Evolutionary conservation across 2,797 vertebrate species (phyloP), one percentile per base, ranked within the genome.

Genomic region (Novumbra hubbsi): DNA sequence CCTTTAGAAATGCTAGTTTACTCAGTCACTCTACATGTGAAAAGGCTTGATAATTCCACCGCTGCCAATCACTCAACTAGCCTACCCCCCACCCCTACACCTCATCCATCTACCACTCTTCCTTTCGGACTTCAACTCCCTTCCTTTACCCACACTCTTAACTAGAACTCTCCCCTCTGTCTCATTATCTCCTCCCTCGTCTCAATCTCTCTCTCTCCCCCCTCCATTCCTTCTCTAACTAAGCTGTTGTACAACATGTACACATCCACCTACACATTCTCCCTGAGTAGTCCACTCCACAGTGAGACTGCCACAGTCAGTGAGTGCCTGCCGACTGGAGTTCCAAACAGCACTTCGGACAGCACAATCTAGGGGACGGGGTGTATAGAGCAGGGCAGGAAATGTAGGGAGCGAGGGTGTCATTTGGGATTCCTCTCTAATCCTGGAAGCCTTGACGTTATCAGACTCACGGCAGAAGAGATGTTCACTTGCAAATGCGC

Each of bases 221-320:
- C 76, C 82, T 74, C 72, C 68, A 73, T 76, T 82, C 77, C 80
- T 81, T 85, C 73, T 2, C 77, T 78, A 80, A 82, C 88, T 85
- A 79, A 82, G 84, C 81, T 85, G 84, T 84, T 87, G 86, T 81
- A 85, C 87, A 91, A 91, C 88, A 87, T 85, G 89, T 85, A 84
- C 75, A 73, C 81, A 71, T 85, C 92, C 90, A 87, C 91, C 93
- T 90, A 93, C 92, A 88, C 89, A 85, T 80, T 85, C 78, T 60
- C 75, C 86, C 88, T 89, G 85, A 89, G 89, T 78, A 84, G 86
- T 82, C 87, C 85, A 84, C 88, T 91, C 89, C 86, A 87, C 88
- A 88, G 83, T 86, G 83, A 86, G 88, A 92, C 88, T 84, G 90
- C 80, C 81, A 87, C 85, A 81, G 86, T 82, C 8, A 14, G 41